A percentile compares a stretch with the other conserved stretches of the same genome.
phyloP scores from a whole-genome alignment of 2,797 vertebrate species.

The Microctenopoma lineatum region DNA sequence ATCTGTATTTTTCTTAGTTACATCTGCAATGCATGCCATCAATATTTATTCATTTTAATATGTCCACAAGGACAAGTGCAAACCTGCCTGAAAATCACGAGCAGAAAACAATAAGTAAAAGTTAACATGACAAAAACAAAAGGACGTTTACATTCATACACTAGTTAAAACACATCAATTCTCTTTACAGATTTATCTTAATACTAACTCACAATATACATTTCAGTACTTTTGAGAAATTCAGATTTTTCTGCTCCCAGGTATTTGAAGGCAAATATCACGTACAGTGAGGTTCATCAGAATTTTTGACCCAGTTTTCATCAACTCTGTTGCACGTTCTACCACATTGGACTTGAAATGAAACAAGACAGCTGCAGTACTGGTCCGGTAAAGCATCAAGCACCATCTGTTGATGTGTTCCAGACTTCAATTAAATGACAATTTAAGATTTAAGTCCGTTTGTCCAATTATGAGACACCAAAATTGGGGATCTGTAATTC shows the following conservation, averaged over 20 bases:
- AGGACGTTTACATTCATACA: slow-evolving; percentile 63
- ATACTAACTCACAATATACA: slow-evolving; percentile 67
- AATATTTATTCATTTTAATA: slow-evolving; percentile 75
- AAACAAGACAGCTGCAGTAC: too few relatives aligned
- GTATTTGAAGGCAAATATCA: slow-evolving; percentile 56
- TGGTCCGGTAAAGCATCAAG: too few relatives aligned
- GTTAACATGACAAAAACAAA: slow-evolving; percentile 40
- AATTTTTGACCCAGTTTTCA: neutral
- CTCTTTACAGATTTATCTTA: slow-evolving; percentile 63
- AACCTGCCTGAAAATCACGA: slow-evolving; percentile 77
- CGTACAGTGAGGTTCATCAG: neutral
- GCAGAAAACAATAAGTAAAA: slow-evolving; percentile 64
- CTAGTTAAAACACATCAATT: slow-evolving; percentile 34
- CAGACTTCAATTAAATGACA: neutral
- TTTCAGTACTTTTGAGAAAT: slow-evolving; percentile 65
- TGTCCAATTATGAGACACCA: neutral
- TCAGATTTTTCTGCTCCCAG: slow-evolving; percentile 52
- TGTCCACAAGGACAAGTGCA: slow-evolving; percentile 83
- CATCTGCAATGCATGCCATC: slow-evolving; percentile 78
- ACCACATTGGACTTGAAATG: too few relatives aligned
- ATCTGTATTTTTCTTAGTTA: slow-evolving; percentile 70
- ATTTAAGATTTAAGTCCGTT: neutral
- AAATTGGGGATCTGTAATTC: neutral
- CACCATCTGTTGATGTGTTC: too few relatives aligned
- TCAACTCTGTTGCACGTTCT: too few relatives aligned